Base-by-base conservation (phyloP, 2,113 vertebrate species). In the Patagioenas fasciata region DNA sequence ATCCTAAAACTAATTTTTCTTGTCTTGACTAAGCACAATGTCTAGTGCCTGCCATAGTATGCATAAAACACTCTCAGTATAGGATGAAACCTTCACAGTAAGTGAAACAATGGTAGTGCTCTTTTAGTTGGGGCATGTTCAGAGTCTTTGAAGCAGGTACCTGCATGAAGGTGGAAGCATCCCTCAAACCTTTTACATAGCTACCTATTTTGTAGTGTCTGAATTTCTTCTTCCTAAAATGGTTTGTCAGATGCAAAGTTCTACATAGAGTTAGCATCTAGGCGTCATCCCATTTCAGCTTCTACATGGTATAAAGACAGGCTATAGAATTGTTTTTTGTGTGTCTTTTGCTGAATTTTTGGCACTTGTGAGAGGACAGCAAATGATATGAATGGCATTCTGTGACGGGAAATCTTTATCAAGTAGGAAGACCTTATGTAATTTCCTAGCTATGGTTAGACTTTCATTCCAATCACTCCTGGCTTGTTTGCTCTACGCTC, bases 341-440 rank as follows among this genome's bases (percentile, higher is more conserved):
- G 62, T 42, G 8, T 15, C 23, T 85, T 66, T 80, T 85, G 15
- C 15, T 40, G 69, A 77, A 6, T 54, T 86, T 91, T 79, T 94
- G 78, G n/a, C 62, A n/a, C 15, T 84, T 69, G 11, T 74, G 16
- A 65, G 26, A 69, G 15, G 24, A 75, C 28, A 85, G 12, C 15
- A 57, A 91, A 54, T 69, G 5, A 75, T 81, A 72, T 11, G 48
- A 87, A 77, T 69, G 53, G 11, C 8, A 65, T 79, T 94, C 38
- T 94, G 40, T 72, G 91, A 11, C 54, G 29, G 89, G 11, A 95
- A 93, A 65, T 50, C 25, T 50, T 83, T 96, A 95, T 95, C 77
- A 48, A 81, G 23, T 23, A 71, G 86, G 80, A 92, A 89, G 40
- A 38, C 38, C 89, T 74, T 47, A 36, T 82, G 81, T 92, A 38